Evolutionary conservation across 2,888 invertebrate species (phyloP).

Genomic region (Ectemnius lituratus): DNA sequence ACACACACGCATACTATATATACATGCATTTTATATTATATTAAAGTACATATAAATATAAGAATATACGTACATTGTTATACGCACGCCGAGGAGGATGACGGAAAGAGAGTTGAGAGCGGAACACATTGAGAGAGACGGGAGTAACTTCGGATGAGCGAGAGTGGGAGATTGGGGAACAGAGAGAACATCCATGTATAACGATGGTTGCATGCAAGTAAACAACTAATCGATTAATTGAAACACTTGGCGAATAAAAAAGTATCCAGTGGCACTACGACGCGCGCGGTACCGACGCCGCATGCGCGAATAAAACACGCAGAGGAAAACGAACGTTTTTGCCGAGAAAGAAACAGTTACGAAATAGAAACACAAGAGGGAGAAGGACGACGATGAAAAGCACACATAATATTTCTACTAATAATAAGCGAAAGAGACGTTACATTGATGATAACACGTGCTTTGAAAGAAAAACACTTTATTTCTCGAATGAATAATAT

Average conservation of each 20-base stretch:
- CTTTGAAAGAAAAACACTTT: constrained; percentile 56
- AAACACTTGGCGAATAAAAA: constrained; percentile 38
- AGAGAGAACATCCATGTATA: constrained; percentile 51
- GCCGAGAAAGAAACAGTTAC: constrained; percentile 18
- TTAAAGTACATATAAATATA: constrained; percentile 16
- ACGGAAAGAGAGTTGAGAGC: constrained; percentile 25
- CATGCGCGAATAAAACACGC: constrained; percentile 35
- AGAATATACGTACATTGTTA: constrained; percentile 42
- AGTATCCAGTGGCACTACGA: constrained; percentile 60
- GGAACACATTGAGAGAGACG: background rate
- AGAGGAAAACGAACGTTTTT: constrained; percentile 5
- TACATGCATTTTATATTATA: constrained; percentile 45
- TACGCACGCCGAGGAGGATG: constrained; percentile 45
- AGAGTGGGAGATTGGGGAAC: background rate
- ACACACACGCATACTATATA: constrained; percentile 59
- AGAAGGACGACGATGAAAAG: constrained; percentile 27
- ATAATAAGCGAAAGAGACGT: constrained; percentile 55
- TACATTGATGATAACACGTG: constrained; percentile 64
- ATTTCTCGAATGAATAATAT: constrained; percentile 63
- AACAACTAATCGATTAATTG: constrained; percentile 53
- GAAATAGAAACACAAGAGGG: constrained; percentile 14
- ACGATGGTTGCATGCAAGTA: constrained; percentile 68
- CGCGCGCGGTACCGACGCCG: constrained; percentile 62
- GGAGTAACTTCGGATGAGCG: constrained; percentile 18
- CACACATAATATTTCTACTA: constrained; percentile 46